Evolutionary conservation across 2,888 invertebrate genomes (phyloP), one percentile per base, ranked within the genome.

Genomic region (Shargacucullia verbasci): DNA sequence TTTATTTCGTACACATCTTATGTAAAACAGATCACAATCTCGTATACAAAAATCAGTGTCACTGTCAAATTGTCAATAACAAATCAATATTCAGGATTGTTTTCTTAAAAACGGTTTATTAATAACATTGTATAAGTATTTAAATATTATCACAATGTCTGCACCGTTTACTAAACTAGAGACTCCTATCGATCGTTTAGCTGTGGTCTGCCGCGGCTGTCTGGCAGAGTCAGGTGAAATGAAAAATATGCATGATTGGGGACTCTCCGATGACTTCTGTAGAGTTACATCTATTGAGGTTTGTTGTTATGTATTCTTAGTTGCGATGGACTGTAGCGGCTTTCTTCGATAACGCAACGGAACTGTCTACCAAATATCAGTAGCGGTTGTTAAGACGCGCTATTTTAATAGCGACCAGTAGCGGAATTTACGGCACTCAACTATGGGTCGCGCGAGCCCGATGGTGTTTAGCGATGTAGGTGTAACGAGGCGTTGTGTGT

Each of bases 241-340:
- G 91, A 92, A 92, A 59, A 88, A 91, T 45, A 90, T 93, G 75
- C 74, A 80, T 0, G 90, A 92, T 59, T 89, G 89, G 87, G 87
- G 84, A 0, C 56, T 92, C 0, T 61, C 71, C 0, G 86, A 87
- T 0, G 90, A 91, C 43, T 94, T 87, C 56, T 80, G 67, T n/a
- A 84, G 72, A 49, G 64, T 85, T 10, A 86, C 91, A 0, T 84
- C 86, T 45, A 74, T 91, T 31, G 76, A 83, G 84, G 90, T 91
- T 55, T 3, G 59, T 29, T 6, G 20, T 20, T 20, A 20, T n/a
- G n/a, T n/a, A n/a, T n/a, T n/a, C n/a, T n/a, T n/a, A n/a, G n/a
- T n/a, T n/a, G n/a, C n/a, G n/a, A n/a, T n/a, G n/a, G n/a, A n/a
- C n/a, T n/a, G n/a, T n/a, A n/a, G n/a, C n/a, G n/a, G n/a, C n/a